Base-by-base conservation (phyloP, 2,888 invertebrate species). In the Perithous albicinctus region DNA sequence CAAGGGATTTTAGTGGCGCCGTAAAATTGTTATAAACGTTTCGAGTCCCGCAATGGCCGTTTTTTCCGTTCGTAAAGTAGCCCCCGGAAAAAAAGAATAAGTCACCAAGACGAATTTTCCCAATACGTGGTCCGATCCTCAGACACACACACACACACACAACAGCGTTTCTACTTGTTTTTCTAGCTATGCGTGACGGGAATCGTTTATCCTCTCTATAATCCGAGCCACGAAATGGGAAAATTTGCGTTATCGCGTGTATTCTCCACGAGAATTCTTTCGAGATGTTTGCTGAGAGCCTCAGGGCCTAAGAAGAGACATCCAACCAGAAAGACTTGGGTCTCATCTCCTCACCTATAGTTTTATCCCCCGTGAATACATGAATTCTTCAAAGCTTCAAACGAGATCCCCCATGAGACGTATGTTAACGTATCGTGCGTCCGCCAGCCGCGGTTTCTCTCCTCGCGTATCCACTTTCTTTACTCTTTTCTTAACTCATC, bases 361-460 rank as follows among this genome's bases (percentile, higher is more conserved):
- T 20, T 64, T 54, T 54, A 35, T 38, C 59, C 35, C 18, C 43
- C 38, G 64, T 72, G 80, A 80, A 80, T 80, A 64, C 59, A 80
- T 80, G 66, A 76, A 76, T 80, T 80, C 72, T 72, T 76, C 76
- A 72, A 76, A 66, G 72, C 54, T 63, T 70, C 46, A 63, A 73
- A 20, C 12, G 23, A 26, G 18, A 15, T 64, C 54, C 54, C 64
- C 56, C 70, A 18, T 4, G 56, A 46, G 64, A 64, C 20, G 54
- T 64, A 56, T 64, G 59, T 56, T 38, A 23, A 51, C 69, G 38
- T 10, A 54, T 23, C 15, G 6, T 2, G 26, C 54, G 26, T 26
- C 54, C 5, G 26, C 26, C 12, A 20, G 46, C 1, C 48, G 20
- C 51, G 23, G 23, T 23, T 18, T 51, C 23, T 3, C 48, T 8